Base-by-base conservation (phyloP, 2,888 invertebrate genomes). In the Strigamia crassipes region DNA sequence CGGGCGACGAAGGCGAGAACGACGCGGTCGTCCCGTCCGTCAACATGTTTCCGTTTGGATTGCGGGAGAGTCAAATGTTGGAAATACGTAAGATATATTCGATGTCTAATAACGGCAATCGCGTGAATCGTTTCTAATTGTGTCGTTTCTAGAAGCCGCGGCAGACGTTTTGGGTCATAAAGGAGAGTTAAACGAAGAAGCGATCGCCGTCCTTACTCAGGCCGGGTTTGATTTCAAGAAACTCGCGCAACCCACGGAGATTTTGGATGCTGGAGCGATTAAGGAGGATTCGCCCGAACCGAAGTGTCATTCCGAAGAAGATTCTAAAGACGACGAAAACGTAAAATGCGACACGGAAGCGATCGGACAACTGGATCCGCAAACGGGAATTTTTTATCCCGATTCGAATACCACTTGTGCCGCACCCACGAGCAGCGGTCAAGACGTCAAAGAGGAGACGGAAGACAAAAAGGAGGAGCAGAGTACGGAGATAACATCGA, bases 381-480 rank as follows among this genome's bases (percentile, higher is more conserved):
- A 81, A 61, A 83, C 83, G 13, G 83, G 83, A n/a, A 79, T 82
- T 23, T 83, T 83, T 82, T 82, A 82, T 38, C 82, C 82, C 1
- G 27, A 66, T 46, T 23, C 80, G n/a, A 46, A 21, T 38, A 51
- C 46, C 12, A 12, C 56, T 8, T 27, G 34, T 15, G n/a, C 12
- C 13, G 10, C 31, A 10, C 21, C 27, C 0, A 13, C n/a, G n/a
- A 51, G 6, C n/a, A 18, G 51, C 18, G n/a, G 6, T n/a, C 51
- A 41, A 78, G 42, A 38, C 8, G 34, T 15, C 1, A 78, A 3
- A 78, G 18, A 38, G 21, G 38, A 42, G 78, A 10, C 9, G 38
- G 34, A 18, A 78, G 38, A 77, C n/a, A 38, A 77, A 5, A 77
- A 23, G 13, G 31, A 23, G 2, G 77, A 12, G 21, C 13, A 13